Evolutionary conservation across 2,797 vertebrate genomes (phyloP).

Genomic region (Nothura maculosa): DNA sequence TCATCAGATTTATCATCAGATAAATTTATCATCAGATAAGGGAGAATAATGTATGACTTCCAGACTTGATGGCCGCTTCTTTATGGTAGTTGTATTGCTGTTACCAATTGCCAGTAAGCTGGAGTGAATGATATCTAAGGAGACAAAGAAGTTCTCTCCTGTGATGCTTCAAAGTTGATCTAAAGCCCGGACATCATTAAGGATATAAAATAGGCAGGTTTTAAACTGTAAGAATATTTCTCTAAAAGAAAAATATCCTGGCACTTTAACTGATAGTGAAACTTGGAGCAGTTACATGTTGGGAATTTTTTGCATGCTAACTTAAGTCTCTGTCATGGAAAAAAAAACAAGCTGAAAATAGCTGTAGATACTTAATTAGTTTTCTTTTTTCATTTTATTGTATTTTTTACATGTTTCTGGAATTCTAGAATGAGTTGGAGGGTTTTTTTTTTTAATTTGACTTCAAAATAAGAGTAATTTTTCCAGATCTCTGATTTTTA

Average conservation of each 20-base stretch:
- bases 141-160: neutral
- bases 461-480: neutral
- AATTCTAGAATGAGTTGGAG: neutral
- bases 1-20: neutral
- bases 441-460: neutral
- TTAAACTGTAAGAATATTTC: neutral
- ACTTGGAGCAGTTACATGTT: neutral
- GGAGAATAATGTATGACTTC: neutral
- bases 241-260: neutral
- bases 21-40: neutral
- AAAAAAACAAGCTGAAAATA: neutral
- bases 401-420: neutral
- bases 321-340: neutral
- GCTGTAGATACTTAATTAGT: neutral
- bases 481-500: neutral
- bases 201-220: neutral
- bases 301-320: neutral
- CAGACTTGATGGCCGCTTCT: neutral
- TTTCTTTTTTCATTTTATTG: neutral
- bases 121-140: neutral
- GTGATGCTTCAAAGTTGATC: neutral
- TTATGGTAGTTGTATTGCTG: neutral
- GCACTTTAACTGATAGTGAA: neutral
- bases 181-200: neutral
- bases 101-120: neutral